Evolutionary conservation across 2,113 vertebrate genomes (phyloP).

Genomic region (Microcebus tavaratra): DNA sequence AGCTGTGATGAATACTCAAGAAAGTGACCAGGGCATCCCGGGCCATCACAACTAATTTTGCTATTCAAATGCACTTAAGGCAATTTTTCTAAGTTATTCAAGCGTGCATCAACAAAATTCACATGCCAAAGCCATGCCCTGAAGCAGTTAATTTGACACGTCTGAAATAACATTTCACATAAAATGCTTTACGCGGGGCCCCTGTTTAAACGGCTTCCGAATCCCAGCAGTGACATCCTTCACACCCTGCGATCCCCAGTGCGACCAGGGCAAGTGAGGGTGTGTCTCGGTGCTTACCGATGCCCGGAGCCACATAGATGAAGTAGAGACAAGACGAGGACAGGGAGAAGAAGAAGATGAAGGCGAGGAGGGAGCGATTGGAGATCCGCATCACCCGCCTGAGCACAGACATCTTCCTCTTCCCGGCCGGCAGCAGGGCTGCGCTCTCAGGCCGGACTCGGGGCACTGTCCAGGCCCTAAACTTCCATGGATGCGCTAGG

Average conservation of each 20-base stretch:
- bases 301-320: conserved; percentile 96
- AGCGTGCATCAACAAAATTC: background rate
- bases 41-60: background rate
- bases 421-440: conserved; percentile 48
- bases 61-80: background rate
- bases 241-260: background rate
- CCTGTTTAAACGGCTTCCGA: background rate
- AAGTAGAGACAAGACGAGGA: conserved; percentile 97
- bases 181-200: background rate
- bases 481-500: conserved; percentile 54
- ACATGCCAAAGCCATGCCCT: background rate
- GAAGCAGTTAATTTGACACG: background rate
- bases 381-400: conserved; percentile 92
- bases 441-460: conserved; percentile 41
- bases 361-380: conserved; percentile 95
- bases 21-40: background rate
- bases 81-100: background rate
- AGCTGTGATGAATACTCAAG: background rate
- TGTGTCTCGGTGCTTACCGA: conserved; percentile 88
- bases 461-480: conserved; percentile 61
- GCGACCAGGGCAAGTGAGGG: conserved; percentile 26
- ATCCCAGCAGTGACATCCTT: background rate
- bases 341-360: conserved; percentile 97
- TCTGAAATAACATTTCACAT: background rate
- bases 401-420: conserved; percentile 89